phyloP scores from a whole-genome alignment of 2,113 vertebrate genomes.

The Arizona elegans region DNA sequence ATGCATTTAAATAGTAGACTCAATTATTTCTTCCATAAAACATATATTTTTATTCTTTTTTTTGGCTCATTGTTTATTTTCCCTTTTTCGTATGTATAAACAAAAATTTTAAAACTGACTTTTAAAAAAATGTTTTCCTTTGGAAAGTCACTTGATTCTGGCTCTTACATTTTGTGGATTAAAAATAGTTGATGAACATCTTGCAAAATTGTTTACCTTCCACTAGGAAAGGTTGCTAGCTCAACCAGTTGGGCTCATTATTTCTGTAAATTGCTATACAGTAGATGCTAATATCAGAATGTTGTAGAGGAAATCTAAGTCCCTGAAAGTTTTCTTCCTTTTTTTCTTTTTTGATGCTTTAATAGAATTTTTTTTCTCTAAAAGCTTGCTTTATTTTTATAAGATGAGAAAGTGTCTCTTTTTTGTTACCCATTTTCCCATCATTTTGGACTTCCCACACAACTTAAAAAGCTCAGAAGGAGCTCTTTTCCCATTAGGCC shows the following conservation, averaged over 20 bases:
- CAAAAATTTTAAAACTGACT: not conserved
- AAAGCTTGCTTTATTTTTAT: not conserved
- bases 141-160: not conserved
- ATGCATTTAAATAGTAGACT: not conserved
- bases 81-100: not conserved
- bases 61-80: not conserved
- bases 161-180: not conserved
- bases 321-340: not conserved
- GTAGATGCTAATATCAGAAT: not conserved
- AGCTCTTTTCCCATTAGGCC: not conserved
- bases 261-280: not conserved
- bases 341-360: not conserved
- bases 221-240: not conserved
- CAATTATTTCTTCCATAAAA: not conserved
- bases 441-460: not conserved
- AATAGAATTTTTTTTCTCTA: not conserved
- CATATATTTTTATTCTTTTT: not conserved
- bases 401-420: not conserved
- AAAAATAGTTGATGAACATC: not conserved
- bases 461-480: not conserved
- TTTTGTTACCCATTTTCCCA: not conserved
- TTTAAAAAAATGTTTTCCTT: not conserved
- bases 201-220: not conserved
- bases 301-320: not conserved
- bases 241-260: not conserved